phyloP scores from a whole-genome alignment of 2,113 vertebrate genomes.

The Tinamus guttatus region DNA sequence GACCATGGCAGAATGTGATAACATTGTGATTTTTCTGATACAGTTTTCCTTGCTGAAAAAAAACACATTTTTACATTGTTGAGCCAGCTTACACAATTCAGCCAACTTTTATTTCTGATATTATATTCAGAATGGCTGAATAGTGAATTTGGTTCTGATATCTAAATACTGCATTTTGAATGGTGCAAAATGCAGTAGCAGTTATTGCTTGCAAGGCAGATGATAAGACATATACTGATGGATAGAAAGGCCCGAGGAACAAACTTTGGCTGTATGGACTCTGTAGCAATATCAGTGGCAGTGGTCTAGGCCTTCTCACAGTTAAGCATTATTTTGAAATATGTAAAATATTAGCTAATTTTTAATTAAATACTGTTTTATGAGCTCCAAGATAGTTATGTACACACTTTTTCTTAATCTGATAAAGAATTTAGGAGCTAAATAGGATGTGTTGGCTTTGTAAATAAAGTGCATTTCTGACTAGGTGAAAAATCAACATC shows the following conservation, averaged over 20 bases:
- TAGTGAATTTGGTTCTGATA: background rate
- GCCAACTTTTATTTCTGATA: background rate
- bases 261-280: background rate
- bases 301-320: conserved; percentile 23
- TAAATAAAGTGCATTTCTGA: conserved; percentile 14
- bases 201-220: conserved; percentile 11
- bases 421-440: conserved; percentile 11
- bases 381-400: background rate
- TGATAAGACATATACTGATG: background rate
- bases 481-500: conserved; percentile 24
- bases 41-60: conserved; percentile 72
- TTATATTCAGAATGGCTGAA: background rate
- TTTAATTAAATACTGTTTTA: background rate
- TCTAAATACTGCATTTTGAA: background rate
- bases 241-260: background rate
- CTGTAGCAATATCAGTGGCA: background rate
- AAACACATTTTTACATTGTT: conserved; percentile 65
- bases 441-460: conserved; percentile 1
- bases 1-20: conserved; percentile 88
- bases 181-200: background rate
- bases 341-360: background rate
- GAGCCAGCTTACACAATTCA: background rate
- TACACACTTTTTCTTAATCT: conserved; percentile 10
- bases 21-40: conserved; percentile 74
- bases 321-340: background rate